A percentile compares a stretch with the other conserved stretches of the same genome.
Evolutionary conservation across 2,888 invertebrate species (phyloP).

Genomic region (Abrostola tripartita): DNA sequence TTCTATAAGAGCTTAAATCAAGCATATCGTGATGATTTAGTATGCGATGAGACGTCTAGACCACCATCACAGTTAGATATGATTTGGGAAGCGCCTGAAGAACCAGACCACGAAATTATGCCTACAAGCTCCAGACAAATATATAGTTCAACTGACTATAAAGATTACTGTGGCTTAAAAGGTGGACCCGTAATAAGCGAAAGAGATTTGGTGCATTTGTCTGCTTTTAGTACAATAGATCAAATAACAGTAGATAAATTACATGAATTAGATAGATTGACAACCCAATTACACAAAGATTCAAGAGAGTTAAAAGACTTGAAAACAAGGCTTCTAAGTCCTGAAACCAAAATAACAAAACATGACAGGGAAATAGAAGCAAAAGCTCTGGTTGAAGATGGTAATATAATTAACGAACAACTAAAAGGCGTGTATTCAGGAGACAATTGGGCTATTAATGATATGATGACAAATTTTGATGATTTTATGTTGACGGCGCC

Average conservation of each 20-base stretch:
- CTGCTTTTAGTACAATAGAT: constrained; percentile 92
- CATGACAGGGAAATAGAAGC: constrained; percentile 88
- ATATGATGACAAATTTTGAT: constrained; percentile 89
- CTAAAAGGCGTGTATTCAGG: constrained; percentile 91
- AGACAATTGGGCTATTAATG: constrained; percentile 91
- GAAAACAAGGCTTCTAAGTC: constrained; percentile 91
- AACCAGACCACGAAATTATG: constrained; percentile 89
- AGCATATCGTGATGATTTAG: constrained; percentile 94
- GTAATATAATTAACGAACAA: constrained; percentile 91
- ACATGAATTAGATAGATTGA: constrained; percentile 93
- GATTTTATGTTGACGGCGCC: constrained; percentile 88
- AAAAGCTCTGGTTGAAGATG: constrained; percentile 89
- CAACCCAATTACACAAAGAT: constrained; percentile 93
- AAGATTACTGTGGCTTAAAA: constrained; percentile 91
- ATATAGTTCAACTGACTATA: constrained; percentile 93
- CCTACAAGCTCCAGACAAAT: constrained; percentile 89
- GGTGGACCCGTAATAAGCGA: constrained; percentile 93
- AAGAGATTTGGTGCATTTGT: constrained; percentile 93
- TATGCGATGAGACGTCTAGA: constrained; percentile 89
- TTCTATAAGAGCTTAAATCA: constrained; percentile 96
- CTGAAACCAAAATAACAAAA: constrained; percentile 86
- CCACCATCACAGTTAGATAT: constrained; percentile 93
- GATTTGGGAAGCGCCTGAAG: constrained; percentile 96
- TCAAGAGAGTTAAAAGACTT: constrained; percentile 93
- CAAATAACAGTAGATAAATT: constrained; percentile 93